Evolutionary conservation across 2,113 vertebrate species (phyloP), one percentile per base, ranked within the genome.

Genomic region (Orycteropus afer): DNA sequence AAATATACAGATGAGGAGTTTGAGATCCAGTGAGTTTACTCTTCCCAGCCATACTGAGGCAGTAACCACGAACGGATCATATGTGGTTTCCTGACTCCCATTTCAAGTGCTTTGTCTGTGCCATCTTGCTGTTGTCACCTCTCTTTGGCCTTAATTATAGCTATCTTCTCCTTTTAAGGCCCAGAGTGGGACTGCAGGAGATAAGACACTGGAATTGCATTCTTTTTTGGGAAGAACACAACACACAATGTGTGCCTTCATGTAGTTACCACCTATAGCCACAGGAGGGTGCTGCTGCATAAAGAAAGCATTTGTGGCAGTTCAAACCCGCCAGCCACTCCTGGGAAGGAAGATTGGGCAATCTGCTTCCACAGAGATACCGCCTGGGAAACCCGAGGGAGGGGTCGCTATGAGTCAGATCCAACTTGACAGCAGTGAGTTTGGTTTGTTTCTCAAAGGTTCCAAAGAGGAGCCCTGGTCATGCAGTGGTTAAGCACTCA

Each of bases 261-360:
- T 81, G 92, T 92, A 90, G 51, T 92, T 96, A 80, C 78, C 7
- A 40, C 20, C 8, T 55, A 0, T 11, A 20, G 69, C 94, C 97
- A 96, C 97, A 92, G 0, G 96, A 94, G 95, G 95, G 97, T 15
- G 83, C 92, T 94, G 90, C 79, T 27, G 23, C 59, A 87, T 71
- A 83, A 85, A 88, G 67, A 92, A 94, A 83, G 34, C 14, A 5
- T 49, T 17, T 1, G n/a, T n/a, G n/a, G n/a, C n/a, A n/a, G n/a
- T n/a, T n/a, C n/a, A n/a, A n/a, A n/a, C n/a, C n/a, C n/a, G n/a
- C n/a, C n/a, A n/a, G n/a, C n/a, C n/a, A n/a, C n/a, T n/a, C n/a
- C n/a, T n/a, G n/a, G n/a, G n/a, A n/a, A n/a, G n/a, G n/a, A n/a
- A n/a, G n/a, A n/a, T n/a, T n/a, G n/a, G n/a, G n/a, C n/a, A n/a